Percentiles rank a stretch among this genome's conserved stretches.
These are phyloP conservation scores for Erebia aethiops DNA, from an alignment of 2,888 invertebrate species.

Conservation along the genomic window DNA sequence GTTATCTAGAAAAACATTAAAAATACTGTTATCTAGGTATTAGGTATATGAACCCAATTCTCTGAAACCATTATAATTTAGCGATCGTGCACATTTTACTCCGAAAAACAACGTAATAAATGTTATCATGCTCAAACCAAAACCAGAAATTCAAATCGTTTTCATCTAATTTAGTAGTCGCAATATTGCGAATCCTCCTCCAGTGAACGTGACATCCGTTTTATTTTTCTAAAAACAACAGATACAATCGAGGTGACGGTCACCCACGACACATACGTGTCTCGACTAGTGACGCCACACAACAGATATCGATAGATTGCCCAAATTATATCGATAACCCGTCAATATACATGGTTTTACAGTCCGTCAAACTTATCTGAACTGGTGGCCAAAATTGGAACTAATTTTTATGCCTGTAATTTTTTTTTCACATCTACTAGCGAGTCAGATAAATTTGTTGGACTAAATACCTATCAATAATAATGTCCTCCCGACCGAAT, in stretches of 20 bases:
- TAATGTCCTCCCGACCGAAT: no score
- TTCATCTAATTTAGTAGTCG: slow-evolving; percentile 21
- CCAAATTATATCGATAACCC: no score
- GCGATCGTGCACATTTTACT: slow-evolving; percentile 23
- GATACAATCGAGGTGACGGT: slow-evolving; percentile 55
- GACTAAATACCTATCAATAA: no score
- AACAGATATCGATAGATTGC: no score
- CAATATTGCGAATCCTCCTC: slow-evolving; percentile 54
- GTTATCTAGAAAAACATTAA: no score
- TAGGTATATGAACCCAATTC: neutral
- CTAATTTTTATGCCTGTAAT: no score
- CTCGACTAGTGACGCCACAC: slow-evolving; percentile 24
- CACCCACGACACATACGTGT: slow-evolving; percentile 71
- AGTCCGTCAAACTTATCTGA: no score
- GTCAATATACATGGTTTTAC: no score
- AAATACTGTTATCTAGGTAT: neutral
- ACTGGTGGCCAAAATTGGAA: no score
- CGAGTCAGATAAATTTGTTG: no score
- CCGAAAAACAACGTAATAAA: slow-evolving; percentile 21
- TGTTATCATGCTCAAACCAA: slow-evolving; percentile 25
- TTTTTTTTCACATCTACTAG: no score
- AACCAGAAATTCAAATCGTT: slow-evolving; percentile 26
- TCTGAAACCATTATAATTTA: neutral
- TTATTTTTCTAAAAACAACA: slow-evolving; percentile 58
- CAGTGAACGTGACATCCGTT: slow-evolving; percentile 60